phyloP scores from a whole-genome alignment of 2,113 vertebrate genomes.

The Plecturocebus donacophilus region DNA sequence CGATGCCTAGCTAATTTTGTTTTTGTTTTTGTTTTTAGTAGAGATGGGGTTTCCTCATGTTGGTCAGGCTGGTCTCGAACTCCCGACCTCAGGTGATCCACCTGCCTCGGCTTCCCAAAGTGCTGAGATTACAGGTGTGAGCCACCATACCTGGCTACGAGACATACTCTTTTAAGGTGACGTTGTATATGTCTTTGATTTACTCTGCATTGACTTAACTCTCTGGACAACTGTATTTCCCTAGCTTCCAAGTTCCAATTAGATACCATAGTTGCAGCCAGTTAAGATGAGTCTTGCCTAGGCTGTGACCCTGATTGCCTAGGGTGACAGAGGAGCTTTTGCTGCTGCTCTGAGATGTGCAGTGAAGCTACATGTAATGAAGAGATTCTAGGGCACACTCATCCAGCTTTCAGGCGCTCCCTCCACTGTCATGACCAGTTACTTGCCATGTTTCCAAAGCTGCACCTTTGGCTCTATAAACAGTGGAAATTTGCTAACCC shows the following conservation, averaged over 20 bases:
- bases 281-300: not conserved
- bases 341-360: not conserved
- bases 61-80: too few species aligned
- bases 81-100: too few species aligned
- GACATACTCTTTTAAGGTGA: not conserved
- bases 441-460: constrained; percentile 9
- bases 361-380: rapidly evolving
- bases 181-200: not conserved
- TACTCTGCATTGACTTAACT: not conserved
- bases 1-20: too few species aligned
- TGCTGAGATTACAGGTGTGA: too few species aligned
- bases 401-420: not conserved
- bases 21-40: too few species aligned
- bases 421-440: not conserved
- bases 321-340: not conserved
- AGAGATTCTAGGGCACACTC: not conserved
- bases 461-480: not conserved
- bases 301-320: not conserved
- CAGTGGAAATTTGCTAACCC: constrained; percentile 73
- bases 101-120: too few species aligned
- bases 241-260: not conserved
- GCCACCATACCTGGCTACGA: not conserved
- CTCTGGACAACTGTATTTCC: not conserved
- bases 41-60: too few species aligned
- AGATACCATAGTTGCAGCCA: not conserved